Evolutionary conservation across 2,888 invertebrate genomes (phyloP).

Genomic region (Nowickia ferox): DNA sequence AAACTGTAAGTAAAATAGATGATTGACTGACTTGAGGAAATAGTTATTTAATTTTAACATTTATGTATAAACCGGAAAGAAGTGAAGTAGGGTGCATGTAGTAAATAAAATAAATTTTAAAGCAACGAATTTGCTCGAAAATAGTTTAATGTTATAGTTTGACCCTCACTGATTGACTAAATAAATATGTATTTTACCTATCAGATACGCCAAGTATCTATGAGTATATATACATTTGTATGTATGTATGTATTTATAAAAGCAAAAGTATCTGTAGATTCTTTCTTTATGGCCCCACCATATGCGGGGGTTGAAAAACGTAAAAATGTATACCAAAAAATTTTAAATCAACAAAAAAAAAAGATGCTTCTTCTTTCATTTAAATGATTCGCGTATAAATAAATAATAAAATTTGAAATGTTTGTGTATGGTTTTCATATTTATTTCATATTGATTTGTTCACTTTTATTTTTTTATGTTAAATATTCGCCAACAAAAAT

Average conservation of each 20-base stretch:
- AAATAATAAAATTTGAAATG: constrained; percentile 30
- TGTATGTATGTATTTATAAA: constrained; percentile 7
- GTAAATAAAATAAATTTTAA: not conserved
- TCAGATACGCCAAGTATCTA: constrained; percentile 25
- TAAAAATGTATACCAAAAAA: constrained; percentile 31
- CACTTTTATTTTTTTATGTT: not conserved
- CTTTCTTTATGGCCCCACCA: not conserved
- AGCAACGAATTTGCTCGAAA: constrained; percentile 21
- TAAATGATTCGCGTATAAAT: constrained; percentile 38
- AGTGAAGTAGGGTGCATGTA: not conserved
- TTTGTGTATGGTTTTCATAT: not conserved
- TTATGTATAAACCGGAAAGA: constrained; percentile 11
- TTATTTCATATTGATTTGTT: not conserved
- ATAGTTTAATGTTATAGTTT: constrained; percentile 46
- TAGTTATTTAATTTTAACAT: constrained; percentile 10
- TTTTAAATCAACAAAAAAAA: constrained; percentile 34
- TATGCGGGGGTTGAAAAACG: constrained; percentile 50
- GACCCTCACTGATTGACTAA: constrained; percentile 67
- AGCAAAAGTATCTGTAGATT: constrained; percentile 22
- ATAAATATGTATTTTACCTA: constrained; percentile 55
- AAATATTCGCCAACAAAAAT: too few species aligned
- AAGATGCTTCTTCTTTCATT: constrained; percentile 39
- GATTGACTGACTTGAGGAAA: not conserved
- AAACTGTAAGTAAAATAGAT: not conserved
- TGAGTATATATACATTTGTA: not conserved